Percentiles rank a stretch among this genome's conserved stretches.
These are phyloP conservation scores for Dastarcus helophoroides DNA, from an alignment of 2,888 invertebrate species.

Conservation along the genomic window DNA sequence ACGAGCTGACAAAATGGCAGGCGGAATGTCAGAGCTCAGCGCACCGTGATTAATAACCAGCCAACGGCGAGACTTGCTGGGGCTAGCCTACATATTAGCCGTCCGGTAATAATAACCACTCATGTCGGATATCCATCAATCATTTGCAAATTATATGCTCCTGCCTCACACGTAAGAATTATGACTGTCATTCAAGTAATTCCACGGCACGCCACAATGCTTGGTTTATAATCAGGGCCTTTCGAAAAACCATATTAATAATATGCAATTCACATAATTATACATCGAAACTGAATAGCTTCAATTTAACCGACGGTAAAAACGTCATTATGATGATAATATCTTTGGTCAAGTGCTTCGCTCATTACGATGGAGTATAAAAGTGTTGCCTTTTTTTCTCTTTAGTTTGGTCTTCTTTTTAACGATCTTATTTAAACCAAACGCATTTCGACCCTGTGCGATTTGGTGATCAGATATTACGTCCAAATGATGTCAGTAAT, in stretches of 20 bases:
- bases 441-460: too few relatives aligned
- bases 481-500: too few relatives aligned
- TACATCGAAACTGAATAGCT: conserved; percentile 27
- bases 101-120: conserved; percentile 29
- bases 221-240: conserved; percentile 20
- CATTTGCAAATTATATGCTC: conserved; percentile 34
- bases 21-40: conserved; percentile 31
- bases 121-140: conserved; percentile 34
- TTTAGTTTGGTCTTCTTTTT: too few relatives aligned
- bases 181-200: conserved; percentile 35
- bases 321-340: conserved; percentile 23
- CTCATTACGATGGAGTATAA: too few relatives aligned
- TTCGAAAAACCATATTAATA: conserved; percentile 24
- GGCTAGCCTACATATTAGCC: conserved; percentile 30
- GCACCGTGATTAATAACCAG: conserved; percentile 29
- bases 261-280: conserved; percentile 32
- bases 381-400: too few relatives aligned
- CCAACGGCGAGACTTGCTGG: conserved; percentile 27
- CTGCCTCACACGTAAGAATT: conserved; percentile 34
- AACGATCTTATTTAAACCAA: too few relatives aligned
- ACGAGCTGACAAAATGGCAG: conserved; percentile 33
- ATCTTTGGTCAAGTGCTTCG: too few relatives aligned
- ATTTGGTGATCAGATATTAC: too few relatives aligned
- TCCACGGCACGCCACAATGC: conserved; percentile 27
- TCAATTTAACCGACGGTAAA: conserved; percentile 27